Evolutionary conservation across 2,113 vertebrate species (phyloP).

Genomic region (Ciconia maguari): DNA sequence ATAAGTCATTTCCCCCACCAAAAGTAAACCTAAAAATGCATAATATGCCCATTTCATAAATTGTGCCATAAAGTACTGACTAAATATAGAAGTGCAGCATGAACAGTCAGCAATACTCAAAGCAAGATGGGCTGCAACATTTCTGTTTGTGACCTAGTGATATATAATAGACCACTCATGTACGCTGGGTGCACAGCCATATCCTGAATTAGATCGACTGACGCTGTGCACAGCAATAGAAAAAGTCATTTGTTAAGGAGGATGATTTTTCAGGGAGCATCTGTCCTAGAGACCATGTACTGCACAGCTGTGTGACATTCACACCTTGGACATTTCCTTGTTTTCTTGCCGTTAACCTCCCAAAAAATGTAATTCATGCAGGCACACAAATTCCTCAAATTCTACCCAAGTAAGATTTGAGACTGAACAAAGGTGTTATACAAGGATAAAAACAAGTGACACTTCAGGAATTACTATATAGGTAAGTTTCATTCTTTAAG

Average conservation of each 20-base stretch:
- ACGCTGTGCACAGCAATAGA: background rate
- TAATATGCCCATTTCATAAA: background rate
- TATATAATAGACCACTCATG: background rate
- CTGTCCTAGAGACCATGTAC: background rate
- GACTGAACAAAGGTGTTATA: background rate
- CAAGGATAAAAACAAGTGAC: background rate
- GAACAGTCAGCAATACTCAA: background rate
- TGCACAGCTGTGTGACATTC: background rate
- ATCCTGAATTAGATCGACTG: background rate
- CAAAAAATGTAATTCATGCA: background rate
- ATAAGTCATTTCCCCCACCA: background rate
- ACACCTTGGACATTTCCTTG: background rate
- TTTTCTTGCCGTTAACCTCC: background rate
- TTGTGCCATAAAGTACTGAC: background rate
- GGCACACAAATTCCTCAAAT: background rate
- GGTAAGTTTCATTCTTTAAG: background rate
- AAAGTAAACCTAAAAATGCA: background rate
- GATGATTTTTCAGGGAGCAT: background rate
- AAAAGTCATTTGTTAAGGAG: background rate
- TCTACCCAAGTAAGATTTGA: background rate
- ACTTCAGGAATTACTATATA: background rate
- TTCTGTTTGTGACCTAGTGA: background rate
- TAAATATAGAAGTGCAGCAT: background rate
- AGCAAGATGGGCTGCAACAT: background rate
- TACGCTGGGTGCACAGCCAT: background rate